Evolutionary conservation across 2,797 vertebrate species (phyloP), one percentile per base, ranked within the genome.

Genomic region (Carcharodon carcharias): DNA sequence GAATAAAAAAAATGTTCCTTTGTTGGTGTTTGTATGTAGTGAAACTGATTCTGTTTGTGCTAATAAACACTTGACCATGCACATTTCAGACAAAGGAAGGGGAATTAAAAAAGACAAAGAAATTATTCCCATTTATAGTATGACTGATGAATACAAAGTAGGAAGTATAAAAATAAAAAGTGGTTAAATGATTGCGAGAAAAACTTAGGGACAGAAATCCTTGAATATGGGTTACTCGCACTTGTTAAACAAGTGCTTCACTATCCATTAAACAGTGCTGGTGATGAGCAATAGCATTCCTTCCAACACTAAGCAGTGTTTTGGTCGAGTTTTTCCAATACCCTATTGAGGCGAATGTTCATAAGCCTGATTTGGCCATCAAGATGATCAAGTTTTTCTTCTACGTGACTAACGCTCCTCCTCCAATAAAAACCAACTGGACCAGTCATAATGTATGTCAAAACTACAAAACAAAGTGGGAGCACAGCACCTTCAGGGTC

Each of bases 371-470:
- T 98, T 98, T 99, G 99, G 96, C 98, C 99, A 96, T 99, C 99
- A 93, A 99, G 98, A 97, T 99, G 99, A 96, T 99, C 99, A 56
- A 99, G 99, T 97, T 99, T 99, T 97, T 99, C 99, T 97, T 99
- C 99, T 71, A 99, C 28, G 18, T 95, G 97, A 1, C 98, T 98
- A 14, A 98, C 98, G 21, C 98, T 98, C 9, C 98, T 97, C 11
- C 99, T 98, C 99, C 99, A 99, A 98, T 99, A 99, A 21, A 98
- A 98, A 21, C 99, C 99, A 96, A 99, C 98, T 0, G 99, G 99
- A 28, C 99, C 99, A 0, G 99, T 99, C 99, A 99, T 99, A 98
- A 99, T 99, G 97, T 99, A 99, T 96, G 99, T 97, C 0, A 98
- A 99, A 97, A 99, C 99, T 96, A 99, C 98, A 96, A 99, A 98